Base-by-base conservation (phyloP, 2,797 vertebrate genomes). In the Pachyuromys duprasi region DNA sequence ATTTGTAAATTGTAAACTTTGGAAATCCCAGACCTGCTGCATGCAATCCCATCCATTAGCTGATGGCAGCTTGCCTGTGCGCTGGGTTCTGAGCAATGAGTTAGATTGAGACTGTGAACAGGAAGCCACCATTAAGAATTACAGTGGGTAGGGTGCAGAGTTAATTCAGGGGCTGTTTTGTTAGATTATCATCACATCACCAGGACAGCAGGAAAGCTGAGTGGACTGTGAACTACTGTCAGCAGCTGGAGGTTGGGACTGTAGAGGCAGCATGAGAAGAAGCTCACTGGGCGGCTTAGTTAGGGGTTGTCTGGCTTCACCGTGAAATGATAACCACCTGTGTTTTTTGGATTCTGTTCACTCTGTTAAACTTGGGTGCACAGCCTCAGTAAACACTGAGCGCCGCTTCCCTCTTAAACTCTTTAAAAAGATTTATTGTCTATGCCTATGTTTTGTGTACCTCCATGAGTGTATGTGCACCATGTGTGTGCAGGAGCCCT, bases 1-100 rank as follows among this genome's bases (percentile, higher is more conserved):
- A 92, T 97, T 92, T 97, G 97, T 98, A 96, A 98, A 97, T 97
- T 96, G 95, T 95, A 95, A 94, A 95, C 93, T 95, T 97, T 96
- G 95, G 96, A 97, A 97, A 91, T 39, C 0, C 95, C 97, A 96
- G 93, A 49, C 82, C 89, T 92, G 31, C 53, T 76, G 87, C 94
- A 96, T 95, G 79, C 95, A 33, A 91, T 97, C 74, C 95, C 92
- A 91, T 93, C 97, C 91, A 90, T 97, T 95, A 95, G 95, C 95
- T 95, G 83, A 97, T 96, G 95, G 57, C 65, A 70, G 5, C 94
- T 96, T 95, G 96, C 89, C 84, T 95, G 0, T 86, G 94, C 86
- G 49, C 4, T 83, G 95, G 96, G 80, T 89, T 53, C 87, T 79
- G 79, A 92, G 79, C n/a, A 96, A 74, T 80, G 79, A 90, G 0